Evolutionary conservation across 2,113 vertebrate genomes (phyloP).

Genomic region (Rattus norvegicus): DNA sequence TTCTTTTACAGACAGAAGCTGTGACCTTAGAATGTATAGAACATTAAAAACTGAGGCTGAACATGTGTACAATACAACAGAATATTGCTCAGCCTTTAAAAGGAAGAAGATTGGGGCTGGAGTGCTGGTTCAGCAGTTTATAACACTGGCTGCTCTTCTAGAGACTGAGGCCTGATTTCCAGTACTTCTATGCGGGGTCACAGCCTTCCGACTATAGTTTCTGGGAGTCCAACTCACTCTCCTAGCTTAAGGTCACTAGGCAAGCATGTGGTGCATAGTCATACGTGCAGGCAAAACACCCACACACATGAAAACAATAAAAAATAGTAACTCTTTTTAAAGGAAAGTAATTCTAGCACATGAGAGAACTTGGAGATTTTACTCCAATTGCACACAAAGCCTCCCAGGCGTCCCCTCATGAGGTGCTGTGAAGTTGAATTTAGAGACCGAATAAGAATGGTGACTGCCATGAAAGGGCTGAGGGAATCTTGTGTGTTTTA

Average conservation of each 20-base stretch:
- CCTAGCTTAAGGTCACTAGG: background rate
- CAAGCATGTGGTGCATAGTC: background rate
- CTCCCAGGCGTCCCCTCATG: background rate
- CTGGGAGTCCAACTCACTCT: background rate
- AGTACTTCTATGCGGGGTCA: background rate
- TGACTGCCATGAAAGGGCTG: background rate
- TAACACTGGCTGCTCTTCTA: background rate
- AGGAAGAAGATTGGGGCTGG: background rate
- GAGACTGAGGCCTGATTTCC: background rate
- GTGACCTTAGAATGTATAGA: background rate
- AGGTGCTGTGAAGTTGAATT: background rate
- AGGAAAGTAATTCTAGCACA: background rate
- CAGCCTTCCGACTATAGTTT: background rate
- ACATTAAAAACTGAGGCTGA: constrained; percentile 14
- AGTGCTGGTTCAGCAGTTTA: background rate
- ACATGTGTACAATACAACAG: background rate
- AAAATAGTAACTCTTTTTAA: background rate
- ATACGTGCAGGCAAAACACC: background rate
- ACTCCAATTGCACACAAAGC: background rate
- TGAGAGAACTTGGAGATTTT: background rate
- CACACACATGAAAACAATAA: background rate
- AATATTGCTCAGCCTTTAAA: background rate
- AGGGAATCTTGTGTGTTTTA: background rate
- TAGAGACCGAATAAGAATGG: background rate
- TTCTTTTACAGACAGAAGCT: background rate